phyloP scores from a whole-genome alignment of 2,888 invertebrate genomes.

The Drosophila lacicola region DNA sequence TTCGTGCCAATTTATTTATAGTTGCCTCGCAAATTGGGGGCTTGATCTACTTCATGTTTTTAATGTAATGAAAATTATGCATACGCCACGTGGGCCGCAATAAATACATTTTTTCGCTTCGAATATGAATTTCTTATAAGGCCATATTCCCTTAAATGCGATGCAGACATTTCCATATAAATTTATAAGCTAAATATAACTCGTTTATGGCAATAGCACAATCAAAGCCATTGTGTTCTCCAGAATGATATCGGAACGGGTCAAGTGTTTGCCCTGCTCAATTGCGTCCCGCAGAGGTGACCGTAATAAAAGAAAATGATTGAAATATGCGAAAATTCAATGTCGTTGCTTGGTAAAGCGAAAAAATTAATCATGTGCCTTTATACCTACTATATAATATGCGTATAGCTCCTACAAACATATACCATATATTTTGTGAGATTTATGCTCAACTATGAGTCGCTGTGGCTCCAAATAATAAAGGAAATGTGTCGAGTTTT shows the following conservation, averaged over 20 bases:
- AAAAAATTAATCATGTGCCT: background rate
- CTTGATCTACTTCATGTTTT: constrained; percentile 6
- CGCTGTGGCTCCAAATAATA: constrained; percentile 10
- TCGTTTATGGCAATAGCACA: constrained; percentile 19
- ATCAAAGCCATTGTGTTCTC: constrained; percentile 31
- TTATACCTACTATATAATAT: background rate
- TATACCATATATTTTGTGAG: background rate
- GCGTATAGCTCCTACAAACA: background rate
- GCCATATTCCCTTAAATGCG: background rate
- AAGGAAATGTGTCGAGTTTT: constrained; percentile 8
- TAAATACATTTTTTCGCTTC: constrained; percentile 13
- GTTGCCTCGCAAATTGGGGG: constrained; percentile 18
- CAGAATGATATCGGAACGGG: constrained; percentile 15
- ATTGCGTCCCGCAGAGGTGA: constrained; percentile 30
- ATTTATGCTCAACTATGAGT: background rate
- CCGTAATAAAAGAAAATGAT: background rate
- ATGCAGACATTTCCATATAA: constrained; percentile 11
- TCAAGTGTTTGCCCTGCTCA: constrained; percentile 43
- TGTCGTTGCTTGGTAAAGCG: background rate
- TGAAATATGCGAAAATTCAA: background rate
- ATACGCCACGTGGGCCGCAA: constrained; percentile 43
- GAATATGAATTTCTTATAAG: background rate
- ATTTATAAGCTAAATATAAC: constrained; percentile 3
- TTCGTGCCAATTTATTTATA: constrained; percentile 51
- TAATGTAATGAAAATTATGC: constrained; percentile 28